Base-by-base conservation (phyloP, 2,113 vertebrate genomes). In the Hystrix cristata region DNA sequence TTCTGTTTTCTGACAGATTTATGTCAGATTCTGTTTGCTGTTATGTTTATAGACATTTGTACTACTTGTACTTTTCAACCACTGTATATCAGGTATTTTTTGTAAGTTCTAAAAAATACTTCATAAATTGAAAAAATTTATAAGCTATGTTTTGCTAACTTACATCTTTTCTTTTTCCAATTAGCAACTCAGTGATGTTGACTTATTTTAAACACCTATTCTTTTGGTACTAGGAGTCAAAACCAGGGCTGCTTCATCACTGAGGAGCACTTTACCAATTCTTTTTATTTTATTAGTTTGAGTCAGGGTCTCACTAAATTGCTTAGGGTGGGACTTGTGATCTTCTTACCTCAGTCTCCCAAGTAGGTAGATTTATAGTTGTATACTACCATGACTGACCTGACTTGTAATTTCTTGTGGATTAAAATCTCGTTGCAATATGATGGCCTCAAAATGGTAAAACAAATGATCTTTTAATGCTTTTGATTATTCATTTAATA, bases 401-500 rank as follows among this genome's bases (percentile, higher is more conserved):
- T 64, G 23, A 90, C 71, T 82, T 78, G 12, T 85, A 91, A 91
- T 85, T 64, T 12, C 43, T 76, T 81, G 4, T 51, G 7, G 2
- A 29, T 78, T 62, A 46, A 90, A 87, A 91, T 19, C 65, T 82
- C 0, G 1, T 71, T 48, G 46, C 1, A 83, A 78, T 78, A 53
- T 62, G 10, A 62, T 9, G 90, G 9, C 13, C 18, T n/a, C n/a
- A n/a, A 82, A 90, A 83, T 46, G 2, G 71, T 81, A 95, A 79
- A 92, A 21, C 0, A 57, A 78, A 12, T 92, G 71, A 62, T 55
- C 18, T 71, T 93, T 93, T 79, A 15, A 43, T 5, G 16, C n/a
- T 53, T 87, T 93, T 29, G 55, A 74, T 96, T 15, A 65, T 72
- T 83, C 10, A 51, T 90, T 94, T 43, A 90, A 27, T 80, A 91